A percentile compares a stretch with the other conserved stretches of the same genome.
Conservation (phyloP, 2,888 invertebrate genomes). For the Anagyrus pseudococci region DNA sequence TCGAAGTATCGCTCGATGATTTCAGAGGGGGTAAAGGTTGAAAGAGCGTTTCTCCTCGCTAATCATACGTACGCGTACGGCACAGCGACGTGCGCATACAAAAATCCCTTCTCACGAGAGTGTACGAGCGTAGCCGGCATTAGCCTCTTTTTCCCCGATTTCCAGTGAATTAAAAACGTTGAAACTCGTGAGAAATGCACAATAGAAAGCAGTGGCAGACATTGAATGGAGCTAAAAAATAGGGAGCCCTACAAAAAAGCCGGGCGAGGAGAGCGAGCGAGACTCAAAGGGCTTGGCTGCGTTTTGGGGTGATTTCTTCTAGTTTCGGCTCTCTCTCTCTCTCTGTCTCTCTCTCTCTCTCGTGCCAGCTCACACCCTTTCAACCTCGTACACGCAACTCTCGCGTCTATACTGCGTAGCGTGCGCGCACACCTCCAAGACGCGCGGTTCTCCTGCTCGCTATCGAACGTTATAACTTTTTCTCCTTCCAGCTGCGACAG, state of each 20-base stretch:
- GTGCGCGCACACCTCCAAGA: conserved; percentile 29
- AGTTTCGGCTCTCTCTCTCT: conserved; percentile 25
- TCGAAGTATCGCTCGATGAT: no score
- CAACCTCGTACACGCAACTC: neutral
- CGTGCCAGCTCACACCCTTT: conserved; percentile 24
- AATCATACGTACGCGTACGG: no score
- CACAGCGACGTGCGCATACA: no score
- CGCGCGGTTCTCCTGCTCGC: no score
- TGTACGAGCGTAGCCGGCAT: neutral
- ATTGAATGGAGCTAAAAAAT: conserved; percentile 14
- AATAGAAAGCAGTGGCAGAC: conserved; percentile 13
- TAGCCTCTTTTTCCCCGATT: conserved; percentile 2
- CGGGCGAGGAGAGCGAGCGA: no score
- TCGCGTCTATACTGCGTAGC: neutral
- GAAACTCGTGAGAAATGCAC: conserved; percentile 18
- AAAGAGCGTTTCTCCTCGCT: no score
- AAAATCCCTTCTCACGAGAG: neutral
- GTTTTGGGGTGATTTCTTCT: conserved; percentile 37
- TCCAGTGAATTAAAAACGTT: conserved; percentile 8
- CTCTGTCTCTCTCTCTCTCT: no score
- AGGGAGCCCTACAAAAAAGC: no score
- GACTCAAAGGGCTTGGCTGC: conserved; percentile 7
- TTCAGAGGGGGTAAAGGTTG: no score
- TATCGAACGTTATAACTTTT: conserved; percentile 36
- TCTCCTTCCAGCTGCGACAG: conserved; percentile 39